A percentile compares a stretch with the other conserved stretches of the same genome.
Evolutionary conservation across 2,113 vertebrate species (phyloP).

Genomic region (Carettochelys insculpta): DNA sequence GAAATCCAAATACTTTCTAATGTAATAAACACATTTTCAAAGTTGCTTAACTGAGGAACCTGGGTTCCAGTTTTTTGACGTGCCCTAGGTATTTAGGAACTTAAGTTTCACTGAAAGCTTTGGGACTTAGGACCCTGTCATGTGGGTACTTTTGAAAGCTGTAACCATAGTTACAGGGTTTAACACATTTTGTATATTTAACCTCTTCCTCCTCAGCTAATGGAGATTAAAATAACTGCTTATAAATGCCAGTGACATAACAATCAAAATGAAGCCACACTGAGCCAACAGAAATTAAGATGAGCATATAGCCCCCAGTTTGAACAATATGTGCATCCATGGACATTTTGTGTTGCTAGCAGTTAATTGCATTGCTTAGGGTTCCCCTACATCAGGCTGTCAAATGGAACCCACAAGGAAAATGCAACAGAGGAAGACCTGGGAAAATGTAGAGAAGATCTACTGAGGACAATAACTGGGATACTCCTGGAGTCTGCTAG

Average conservation of each 20-base stretch:
- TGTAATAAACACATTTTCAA: not conserved
- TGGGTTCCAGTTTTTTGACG: not conserved
- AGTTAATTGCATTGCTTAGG: not conserved
- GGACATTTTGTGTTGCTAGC: not conserved
- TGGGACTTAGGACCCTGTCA: not conserved
- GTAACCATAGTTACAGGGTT: not conserved
- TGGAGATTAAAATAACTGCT: not conserved
- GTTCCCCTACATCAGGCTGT: too few species aligned
- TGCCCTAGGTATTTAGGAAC: not conserved
- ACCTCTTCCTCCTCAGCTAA: not conserved
- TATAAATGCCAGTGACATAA: not conserved
- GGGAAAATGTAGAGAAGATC: too few species aligned
- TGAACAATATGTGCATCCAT: not conserved
- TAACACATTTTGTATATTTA: constrained; percentile 2
- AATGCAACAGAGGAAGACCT: too few species aligned
- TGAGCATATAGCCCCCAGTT: not conserved
- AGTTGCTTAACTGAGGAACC: not conserved
- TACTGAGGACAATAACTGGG: too few species aligned
- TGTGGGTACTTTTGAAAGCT: not conserved
- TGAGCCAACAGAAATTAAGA: not conserved
- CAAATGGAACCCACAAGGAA: too few species aligned
- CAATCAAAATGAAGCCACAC: not conserved
- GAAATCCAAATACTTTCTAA: not conserved
- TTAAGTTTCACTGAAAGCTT: not conserved
- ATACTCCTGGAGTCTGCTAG: too few species aligned